These are phyloP conservation scores for Parasteatoda lunata DNA, from an alignment of 2,888 invertebrate genomes.

Conservation along the genomic window DNA sequence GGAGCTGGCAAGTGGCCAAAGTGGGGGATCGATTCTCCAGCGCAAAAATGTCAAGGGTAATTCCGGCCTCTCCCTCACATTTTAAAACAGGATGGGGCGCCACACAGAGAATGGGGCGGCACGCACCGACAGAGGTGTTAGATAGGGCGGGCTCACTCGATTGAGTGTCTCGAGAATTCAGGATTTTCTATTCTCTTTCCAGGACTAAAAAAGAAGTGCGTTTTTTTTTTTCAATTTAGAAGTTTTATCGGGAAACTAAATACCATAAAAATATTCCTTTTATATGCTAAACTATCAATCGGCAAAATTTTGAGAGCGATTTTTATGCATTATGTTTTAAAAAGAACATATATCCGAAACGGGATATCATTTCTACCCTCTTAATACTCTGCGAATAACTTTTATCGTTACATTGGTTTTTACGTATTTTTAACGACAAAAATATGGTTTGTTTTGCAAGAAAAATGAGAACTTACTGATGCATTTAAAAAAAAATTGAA, in stretches of 20 bases:
- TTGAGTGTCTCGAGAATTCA: background rate
- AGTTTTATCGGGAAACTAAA: conserved; percentile 2
- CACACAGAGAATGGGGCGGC: background rate
- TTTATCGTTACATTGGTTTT: too few relatives aligned
- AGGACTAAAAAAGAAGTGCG: background rate
- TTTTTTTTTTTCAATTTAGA: conserved; percentile 5
- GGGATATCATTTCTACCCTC: background rate
- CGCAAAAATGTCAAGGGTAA: conserved; percentile 66
- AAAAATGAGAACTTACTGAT: too few relatives aligned
- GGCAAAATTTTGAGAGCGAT: background rate
- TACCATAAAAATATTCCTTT: background rate
- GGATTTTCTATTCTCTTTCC: conserved; percentile 4
- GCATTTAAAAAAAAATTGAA: too few relatives aligned
- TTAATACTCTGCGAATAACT: background rate
- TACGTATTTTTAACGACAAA: too few relatives aligned
- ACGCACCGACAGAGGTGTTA: background rate
- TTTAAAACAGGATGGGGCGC: background rate
- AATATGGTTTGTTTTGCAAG: too few relatives aligned
- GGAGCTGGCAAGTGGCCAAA: conserved; percentile 60
- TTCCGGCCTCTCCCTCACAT: background rate
- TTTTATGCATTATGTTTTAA: background rate
- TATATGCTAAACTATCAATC: background rate
- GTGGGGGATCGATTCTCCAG: conserved; percentile 43
- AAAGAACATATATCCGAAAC: background rate
- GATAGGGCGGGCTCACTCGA: background rate